phyloP scores from a whole-genome alignment of 2,113 vertebrate genomes.

The Paratilapia polleni region DNA sequence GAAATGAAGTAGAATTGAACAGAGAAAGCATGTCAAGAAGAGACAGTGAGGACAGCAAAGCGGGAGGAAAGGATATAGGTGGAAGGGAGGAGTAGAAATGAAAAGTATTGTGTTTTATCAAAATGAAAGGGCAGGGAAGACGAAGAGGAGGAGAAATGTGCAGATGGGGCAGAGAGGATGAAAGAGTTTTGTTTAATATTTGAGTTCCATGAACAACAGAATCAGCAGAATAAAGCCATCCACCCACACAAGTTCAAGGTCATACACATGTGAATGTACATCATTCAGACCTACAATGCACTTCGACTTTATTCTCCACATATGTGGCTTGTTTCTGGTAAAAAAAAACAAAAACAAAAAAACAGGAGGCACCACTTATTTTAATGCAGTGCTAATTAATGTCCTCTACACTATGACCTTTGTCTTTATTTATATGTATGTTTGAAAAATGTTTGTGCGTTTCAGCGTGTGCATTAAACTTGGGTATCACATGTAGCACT shows the following conservation, averaged over 20 bases:
- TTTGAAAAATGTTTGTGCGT: constrained; percentile 5
- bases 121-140: constrained; percentile 34
- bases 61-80: constrained; percentile 10
- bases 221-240: constrained; percentile 51
- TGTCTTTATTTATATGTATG: not conserved
- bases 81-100: constrained; percentile 25
- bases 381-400: not conserved
- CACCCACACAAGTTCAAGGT: constrained; percentile 8
- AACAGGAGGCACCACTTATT: not conserved
- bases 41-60: not conserved
- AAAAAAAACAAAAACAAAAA: too few species aligned
- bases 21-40: not conserved
- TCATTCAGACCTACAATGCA: not conserved
- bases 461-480: not conserved
- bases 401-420: not conserved
- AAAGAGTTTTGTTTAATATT: constrained; percentile 61
- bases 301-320: not conserved
- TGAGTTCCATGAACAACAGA: constrained; percentile 41
- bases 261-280: not conserved
- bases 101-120: constrained; percentile 46
- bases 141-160: constrained; percentile 11
- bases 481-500: constrained; percentile 11
- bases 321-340: not conserved
- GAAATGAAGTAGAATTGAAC: not conserved
- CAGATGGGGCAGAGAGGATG: constrained; percentile 10